These are phyloP conservation scores for Achroia grisella DNA, from an alignment of 1,140 invertebrate genomes.

Conservation along the genomic window DNA sequence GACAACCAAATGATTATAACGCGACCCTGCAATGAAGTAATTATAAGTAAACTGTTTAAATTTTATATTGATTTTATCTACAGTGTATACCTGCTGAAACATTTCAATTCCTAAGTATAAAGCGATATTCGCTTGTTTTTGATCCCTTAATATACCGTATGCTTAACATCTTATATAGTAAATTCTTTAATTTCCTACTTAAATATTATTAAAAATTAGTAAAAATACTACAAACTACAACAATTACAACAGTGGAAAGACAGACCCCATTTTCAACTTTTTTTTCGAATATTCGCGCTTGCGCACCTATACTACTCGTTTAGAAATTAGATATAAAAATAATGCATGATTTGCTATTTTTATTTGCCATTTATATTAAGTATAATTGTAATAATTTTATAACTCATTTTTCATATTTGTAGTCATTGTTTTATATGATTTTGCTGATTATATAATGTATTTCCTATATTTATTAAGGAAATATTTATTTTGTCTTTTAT, in stretches of 20 bases:
- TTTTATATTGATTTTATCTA: not conserved
- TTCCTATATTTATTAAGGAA: no score
- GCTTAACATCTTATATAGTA: constrained; percentile 64
- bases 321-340: constrained; percentile 7
- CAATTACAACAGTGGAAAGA: constrained; percentile 10
- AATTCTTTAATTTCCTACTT: constrained; percentile 21
- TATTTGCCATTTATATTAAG: no score
- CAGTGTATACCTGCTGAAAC: constrained; percentile 57
- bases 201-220: constrained; percentile 38
- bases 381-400: no score
- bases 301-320: constrained; percentile 12
- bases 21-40: constrained; percentile 51
- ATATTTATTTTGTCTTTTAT: no score
- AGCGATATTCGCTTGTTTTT: constrained; percentile 53
- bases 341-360: no score
- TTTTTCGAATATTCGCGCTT: constrained; percentile 22
- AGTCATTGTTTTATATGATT: no score
- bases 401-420: no score
- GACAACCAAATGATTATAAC: constrained; percentile 73
- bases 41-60: constrained; percentile 6
- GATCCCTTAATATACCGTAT: constrained; percentile 37
- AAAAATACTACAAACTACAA: constrained; percentile 26
- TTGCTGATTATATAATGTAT: no score
- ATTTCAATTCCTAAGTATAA: constrained; percentile 61
- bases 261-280: constrained; percentile 16